Evolutionary conservation across 2,888 invertebrate genomes (phyloP), one percentile per base, ranked within the genome.

Genomic region (Germaria angustata): DNA sequence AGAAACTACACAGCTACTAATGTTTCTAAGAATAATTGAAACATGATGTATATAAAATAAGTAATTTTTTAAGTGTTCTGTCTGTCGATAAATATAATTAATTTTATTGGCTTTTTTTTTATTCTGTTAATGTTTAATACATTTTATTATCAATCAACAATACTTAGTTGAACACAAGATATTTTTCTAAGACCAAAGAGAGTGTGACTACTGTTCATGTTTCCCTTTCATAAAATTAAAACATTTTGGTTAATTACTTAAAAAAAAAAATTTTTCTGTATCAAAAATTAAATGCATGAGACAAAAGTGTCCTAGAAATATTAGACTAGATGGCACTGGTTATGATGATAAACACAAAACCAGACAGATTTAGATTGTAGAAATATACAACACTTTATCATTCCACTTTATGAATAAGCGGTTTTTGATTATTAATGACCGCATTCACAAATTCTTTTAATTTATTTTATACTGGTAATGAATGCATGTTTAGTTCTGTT

Each of bases 21-120:
- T 59, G 39, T 76, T 11, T 49, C 36, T 2, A 17, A 9, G 15
- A 22, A 69, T 53, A 2, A n/a, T n/a, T n/a, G n/a, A n/a, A n/a
- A n/a, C n/a, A n/a, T n/a, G n/a, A n/a, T n/a, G n/a, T n/a, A n/a
- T n/a, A n/a, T n/a, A n/a, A n/a, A n/a, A n/a, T n/a, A n/a, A n/a
- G n/a, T n/a, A n/a, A n/a, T n/a, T n/a, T n/a, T n/a, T n/a, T n/a
- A 78, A 65, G 49, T 49, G 51, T 61, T 28, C n/a, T n/a, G n/a
- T n/a, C n/a, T 59, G 24, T 15, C 59, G 57, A 78, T 79, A 65
- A 65, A 65, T 49, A 71, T 78, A 71, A 68, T 53, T 28, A 28
- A 28, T 5, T 61, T 61, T 65, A 32, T 53, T 68, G 39, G 8
- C n/a, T n/a, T 53, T 41, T 51, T 17, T 44, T 63, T 13, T 28